Percentiles rank a stretch among this genome's conserved stretches.
These are phyloP conservation scores for Osedax fenrisi DNA, from an alignment of 2,888 invertebrate genomes.

Conservation along the genomic window DNA sequence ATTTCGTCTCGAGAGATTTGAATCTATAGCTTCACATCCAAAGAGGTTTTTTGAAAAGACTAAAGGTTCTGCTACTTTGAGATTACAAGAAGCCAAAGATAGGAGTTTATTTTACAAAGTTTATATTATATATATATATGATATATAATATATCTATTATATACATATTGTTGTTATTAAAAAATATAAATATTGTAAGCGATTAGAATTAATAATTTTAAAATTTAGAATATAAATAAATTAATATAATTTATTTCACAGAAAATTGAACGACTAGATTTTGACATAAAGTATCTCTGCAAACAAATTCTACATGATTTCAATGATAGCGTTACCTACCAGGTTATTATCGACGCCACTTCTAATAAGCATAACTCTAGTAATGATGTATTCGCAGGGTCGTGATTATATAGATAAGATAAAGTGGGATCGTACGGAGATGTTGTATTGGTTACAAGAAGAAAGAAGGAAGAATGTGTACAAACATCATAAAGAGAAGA, in stretches of 20 bases:
- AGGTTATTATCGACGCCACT: no score
- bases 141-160: no score
- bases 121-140: not conserved
- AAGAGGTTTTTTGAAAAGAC: constrained; percentile 49
- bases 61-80: constrained; percentile 45
- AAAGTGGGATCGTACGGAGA: constrained; percentile 50
- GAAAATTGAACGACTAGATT: constrained; percentile 43
- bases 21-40: constrained; percentile 49
- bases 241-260: constrained; percentile 32
- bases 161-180: no score
- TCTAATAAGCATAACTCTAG: no score
- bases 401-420: constrained; percentile 50
- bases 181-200: no score
- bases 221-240: no score
- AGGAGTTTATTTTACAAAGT: constrained; percentile 41
- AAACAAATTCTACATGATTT: constrained; percentile 40
- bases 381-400: no score
- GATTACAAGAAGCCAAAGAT: constrained; percentile 45
- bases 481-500: not conserved
- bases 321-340: constrained; percentile 43
- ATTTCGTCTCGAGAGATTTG: constrained; percentile 47
- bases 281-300: constrained; percentile 41
- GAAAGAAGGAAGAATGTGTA: constrained; percentile 42
- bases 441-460: constrained; percentile 50
- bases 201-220: no score